Percentiles rank a stretch among this genome's conserved stretches.
Conservation (phyloP, 2,797 vertebrate genomes). For the Cheirogaleus major region DNA sequence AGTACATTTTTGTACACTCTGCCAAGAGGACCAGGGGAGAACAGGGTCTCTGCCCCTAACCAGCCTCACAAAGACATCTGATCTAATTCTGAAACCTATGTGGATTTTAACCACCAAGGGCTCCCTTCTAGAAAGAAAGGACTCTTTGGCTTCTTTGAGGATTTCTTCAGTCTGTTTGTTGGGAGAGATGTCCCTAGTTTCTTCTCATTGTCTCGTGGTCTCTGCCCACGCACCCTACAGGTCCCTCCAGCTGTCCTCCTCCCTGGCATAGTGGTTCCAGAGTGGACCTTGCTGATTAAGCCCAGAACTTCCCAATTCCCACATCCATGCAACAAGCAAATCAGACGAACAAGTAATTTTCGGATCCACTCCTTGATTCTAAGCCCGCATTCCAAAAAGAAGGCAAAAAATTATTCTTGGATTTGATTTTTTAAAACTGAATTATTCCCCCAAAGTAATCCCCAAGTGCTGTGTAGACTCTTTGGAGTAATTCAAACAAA, state of each 20-base stretch:
- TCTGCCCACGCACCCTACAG: rapidly evolving
- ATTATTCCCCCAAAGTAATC: neutral
- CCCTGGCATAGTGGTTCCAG: neutral
- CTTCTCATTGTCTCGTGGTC: neutral
- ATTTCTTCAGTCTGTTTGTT: neutral
- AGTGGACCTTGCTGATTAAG: neutral
- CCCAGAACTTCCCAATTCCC: neutral
- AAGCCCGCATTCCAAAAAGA: neutral
- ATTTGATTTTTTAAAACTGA: neutral
- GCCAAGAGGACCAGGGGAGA: neutral
- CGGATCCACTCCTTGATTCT: neutral
- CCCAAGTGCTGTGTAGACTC: neutral
- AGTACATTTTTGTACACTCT: constrained; percentile 12
- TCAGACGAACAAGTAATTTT: neutral
- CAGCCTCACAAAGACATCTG: neutral
- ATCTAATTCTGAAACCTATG: neutral
- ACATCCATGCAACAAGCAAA: neutral
- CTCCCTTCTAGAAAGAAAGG: neutral
- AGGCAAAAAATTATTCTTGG: neutral
- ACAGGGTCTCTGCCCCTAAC: neutral
- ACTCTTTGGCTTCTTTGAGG: neutral
- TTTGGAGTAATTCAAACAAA: neutral
- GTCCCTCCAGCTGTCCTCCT: neutral
- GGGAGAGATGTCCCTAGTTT: neutral
- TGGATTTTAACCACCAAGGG: neutral